These are phyloP conservation scores for Mus spretus DNA, from an alignment of 2,797 vertebrate genomes.

Conservation along the genomic window DNA sequence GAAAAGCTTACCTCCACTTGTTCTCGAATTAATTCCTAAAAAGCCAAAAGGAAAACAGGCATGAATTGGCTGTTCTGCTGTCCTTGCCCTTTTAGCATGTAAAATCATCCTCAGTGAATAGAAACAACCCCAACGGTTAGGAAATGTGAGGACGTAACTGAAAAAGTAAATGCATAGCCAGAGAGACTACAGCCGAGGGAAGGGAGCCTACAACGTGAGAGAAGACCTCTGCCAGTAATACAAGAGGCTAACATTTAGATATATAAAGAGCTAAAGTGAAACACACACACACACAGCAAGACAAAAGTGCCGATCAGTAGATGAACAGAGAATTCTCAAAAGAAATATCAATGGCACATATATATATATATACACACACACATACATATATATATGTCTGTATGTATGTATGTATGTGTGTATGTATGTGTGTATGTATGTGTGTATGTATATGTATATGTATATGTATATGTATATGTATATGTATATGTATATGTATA, in stretches of 20 bases:
- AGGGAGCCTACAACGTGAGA: not conserved
- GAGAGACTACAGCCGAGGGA: not conserved
- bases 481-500: no score
- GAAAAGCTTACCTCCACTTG: conserved; percentile 93
- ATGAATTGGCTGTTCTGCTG: conserved; percentile 49
- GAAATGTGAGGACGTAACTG: not conserved
- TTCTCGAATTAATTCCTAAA: conserved; percentile 96
- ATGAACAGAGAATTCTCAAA: not conserved
- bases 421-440: no score
- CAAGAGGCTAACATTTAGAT: not conserved
- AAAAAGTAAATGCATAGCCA: not conserved
- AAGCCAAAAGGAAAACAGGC: conserved; percentile 79
- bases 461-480: no score
- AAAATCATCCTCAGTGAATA: conserved; percentile 10
- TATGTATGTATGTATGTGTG: no score
- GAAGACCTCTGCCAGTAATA: not conserved
- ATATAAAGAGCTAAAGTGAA: not conserved
- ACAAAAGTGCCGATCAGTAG: not conserved
- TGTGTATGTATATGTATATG: no score
- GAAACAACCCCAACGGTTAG: not conserved
- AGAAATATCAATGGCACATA: not conserved
- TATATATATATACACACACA: no score
- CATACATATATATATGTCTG: no score
- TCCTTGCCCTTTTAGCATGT: conserved; percentile 26
- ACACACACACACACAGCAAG: not conserved